Conservation (phyloP, 2,797 vertebrate genomes). For the Selene dorsalis region DNA sequence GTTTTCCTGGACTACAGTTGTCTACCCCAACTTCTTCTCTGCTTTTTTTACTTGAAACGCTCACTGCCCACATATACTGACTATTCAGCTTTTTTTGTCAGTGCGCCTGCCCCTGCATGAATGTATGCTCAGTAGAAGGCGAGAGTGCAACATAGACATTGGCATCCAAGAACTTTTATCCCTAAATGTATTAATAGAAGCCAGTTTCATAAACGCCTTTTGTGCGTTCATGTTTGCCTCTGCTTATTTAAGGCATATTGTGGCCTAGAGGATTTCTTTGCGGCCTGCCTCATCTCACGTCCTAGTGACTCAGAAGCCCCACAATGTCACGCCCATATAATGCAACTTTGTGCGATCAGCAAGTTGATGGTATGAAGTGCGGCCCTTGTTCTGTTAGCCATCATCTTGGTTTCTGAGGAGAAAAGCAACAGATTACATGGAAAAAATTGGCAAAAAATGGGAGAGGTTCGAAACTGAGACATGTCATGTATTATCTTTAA, state of each 20-base stretch:
- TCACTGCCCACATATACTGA: slow-evolving; percentile 57
- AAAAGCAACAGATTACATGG: slow-evolving; percentile 9
- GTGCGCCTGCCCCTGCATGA: slow-evolving; percentile 23
- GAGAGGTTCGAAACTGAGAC: not conserved
- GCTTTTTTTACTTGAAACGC: slow-evolving; percentile 42
- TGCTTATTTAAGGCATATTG: slow-evolving; percentile 50
- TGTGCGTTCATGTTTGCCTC: slow-evolving; percentile 11
- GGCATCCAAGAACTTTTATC: slow-evolving; percentile 28
- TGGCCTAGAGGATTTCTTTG: slow-evolving; percentile 55
- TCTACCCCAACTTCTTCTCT: slow-evolving; percentile 30
- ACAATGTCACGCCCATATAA: slow-evolving; percentile 57
- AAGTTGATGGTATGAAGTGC: slow-evolving; percentile 34
- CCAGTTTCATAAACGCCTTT: slow-evolving; percentile 42
- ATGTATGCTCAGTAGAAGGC: slow-evolving; percentile 12
- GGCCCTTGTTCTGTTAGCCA: slow-evolving; percentile 38
- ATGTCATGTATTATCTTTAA: slow-evolving; percentile 16
- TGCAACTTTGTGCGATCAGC: slow-evolving; percentile 60
- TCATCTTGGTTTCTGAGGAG: slow-evolving; percentile 25
- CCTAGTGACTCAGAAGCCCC: slow-evolving; percentile 63
- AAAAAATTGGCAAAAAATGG: slow-evolving; percentile 11
- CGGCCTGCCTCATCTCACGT: slow-evolving; percentile 56
- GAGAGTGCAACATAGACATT: slow-evolving; percentile 21
- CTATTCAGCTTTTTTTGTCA: slow-evolving; percentile 41
- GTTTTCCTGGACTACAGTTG: slow-evolving; percentile 36
- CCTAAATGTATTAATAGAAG: slow-evolving; percentile 38